Percentiles rank a stretch among this genome's conserved stretches.
Conservation (phyloP, 92 coral and sea anemone species). For the Blastomussa wellsi region DNA sequence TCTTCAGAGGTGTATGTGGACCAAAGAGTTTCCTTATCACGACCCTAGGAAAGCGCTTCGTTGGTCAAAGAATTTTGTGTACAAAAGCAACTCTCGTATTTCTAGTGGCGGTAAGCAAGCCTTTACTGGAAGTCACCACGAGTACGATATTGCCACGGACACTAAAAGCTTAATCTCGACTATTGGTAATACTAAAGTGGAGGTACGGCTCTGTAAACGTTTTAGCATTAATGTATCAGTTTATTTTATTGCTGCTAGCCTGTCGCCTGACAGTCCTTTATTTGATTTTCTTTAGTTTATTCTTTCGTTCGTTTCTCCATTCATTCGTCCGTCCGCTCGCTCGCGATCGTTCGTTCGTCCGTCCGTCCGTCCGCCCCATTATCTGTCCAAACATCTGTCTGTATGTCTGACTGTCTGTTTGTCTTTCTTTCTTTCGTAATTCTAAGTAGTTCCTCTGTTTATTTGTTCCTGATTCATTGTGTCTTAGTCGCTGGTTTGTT, state of each 20-base stretch:
- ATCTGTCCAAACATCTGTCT: neutral
- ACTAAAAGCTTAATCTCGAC: slow-evolving; percentile 34
- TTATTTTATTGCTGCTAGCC: neutral
- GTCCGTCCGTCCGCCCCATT: neutral
- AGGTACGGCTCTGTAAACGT: neutral
- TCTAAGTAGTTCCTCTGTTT: no score
- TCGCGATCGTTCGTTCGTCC: neutral
- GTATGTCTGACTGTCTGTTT: neutral
- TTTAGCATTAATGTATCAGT: neutral
- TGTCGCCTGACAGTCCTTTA: neutral
- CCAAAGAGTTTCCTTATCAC: slow-evolving; percentile 55
- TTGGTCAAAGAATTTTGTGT: slow-evolving; percentile 77
- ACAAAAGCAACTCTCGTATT: slow-evolving; percentile 63
- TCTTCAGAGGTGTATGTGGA: slow-evolving; percentile 84
- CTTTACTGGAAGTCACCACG: slow-evolving; percentile 46
- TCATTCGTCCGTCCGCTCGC: neutral
- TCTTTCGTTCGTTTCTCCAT: neutral
- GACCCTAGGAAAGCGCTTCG: slow-evolving; percentile 70
- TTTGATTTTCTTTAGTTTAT: neutral
- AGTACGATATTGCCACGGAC: slow-evolving; percentile 83
- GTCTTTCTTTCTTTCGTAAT: neutral
- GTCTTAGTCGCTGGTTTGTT: no score
- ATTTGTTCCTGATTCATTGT: neutral
- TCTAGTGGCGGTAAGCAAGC: slow-evolving; percentile 7
- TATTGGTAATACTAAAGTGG: neutral